Evolutionary conservation across 2,797 vertebrate genomes (phyloP).

Genomic region (Aldrovandia affinis): DNA sequence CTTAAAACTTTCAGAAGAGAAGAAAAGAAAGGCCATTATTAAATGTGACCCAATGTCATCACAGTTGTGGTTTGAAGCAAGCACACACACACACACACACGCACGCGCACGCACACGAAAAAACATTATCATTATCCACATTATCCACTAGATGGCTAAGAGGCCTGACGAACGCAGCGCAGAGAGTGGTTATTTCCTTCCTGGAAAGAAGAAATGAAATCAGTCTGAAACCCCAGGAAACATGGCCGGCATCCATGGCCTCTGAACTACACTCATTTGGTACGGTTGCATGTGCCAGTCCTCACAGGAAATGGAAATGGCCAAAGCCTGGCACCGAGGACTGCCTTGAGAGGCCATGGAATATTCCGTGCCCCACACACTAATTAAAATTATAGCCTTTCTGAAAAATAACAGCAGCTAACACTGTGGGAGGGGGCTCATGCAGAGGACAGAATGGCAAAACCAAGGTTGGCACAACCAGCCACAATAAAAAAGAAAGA

Average conservation of each 20-base stretch:
- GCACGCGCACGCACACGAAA: not conserved
- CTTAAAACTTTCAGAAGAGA: no score
- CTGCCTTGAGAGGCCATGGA: not conserved
- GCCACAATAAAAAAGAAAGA: not conserved
- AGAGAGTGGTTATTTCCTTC: not conserved
- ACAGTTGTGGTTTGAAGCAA: not conserved
- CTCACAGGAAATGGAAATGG: slow-evolving; percentile 7
- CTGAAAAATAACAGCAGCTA: not conserved
- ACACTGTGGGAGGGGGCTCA: not conserved
- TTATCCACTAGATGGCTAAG: not conserved
- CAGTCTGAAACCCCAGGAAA: not conserved
- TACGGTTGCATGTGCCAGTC: not conserved
- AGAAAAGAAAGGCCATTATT: not conserved
- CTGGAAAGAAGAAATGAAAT: not conserved
- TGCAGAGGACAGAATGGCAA: not conserved
- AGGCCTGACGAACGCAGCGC: not conserved
- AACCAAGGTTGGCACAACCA: not conserved
- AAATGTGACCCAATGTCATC: no score
- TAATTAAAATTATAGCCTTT: not conserved
- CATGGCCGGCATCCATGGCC: not conserved
- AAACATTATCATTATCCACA: not conserved
- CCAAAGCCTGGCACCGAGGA: not conserved
- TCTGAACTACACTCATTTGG: slow-evolving; percentile 6
- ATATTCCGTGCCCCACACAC: not conserved
- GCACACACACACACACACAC: not conserved